Evolutionary conservation across 2,888 invertebrate species (phyloP).

Genomic region (Clivina fossor): DNA sequence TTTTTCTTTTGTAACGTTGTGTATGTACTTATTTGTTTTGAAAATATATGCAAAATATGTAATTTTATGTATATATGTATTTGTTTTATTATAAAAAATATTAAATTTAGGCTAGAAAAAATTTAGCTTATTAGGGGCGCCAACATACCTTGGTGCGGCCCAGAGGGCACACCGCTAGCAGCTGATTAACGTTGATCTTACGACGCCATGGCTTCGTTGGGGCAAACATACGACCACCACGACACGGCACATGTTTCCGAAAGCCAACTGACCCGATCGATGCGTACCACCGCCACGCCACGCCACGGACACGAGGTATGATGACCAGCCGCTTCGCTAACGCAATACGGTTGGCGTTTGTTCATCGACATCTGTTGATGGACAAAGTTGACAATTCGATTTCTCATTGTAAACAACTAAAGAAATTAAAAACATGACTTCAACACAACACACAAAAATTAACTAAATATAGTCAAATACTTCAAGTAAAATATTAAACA

Average conservation of each 20-base stretch:
- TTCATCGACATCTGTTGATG: slow-evolving; percentile 97
- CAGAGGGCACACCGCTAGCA: slow-evolving; percentile 93
- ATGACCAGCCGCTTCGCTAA: slow-evolving; percentile 96
- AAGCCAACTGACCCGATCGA: slow-evolving; percentile 99
- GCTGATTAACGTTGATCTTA: slow-evolving; percentile 96
- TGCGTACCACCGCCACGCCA: slow-evolving; percentile 99
- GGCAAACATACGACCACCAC: slow-evolving; percentile 99
- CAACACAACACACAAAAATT: no score
- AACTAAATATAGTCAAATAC: no score
- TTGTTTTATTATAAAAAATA: no score
- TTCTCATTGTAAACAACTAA: no score
- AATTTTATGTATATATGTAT: no score
- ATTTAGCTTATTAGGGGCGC: no score
- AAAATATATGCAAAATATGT: no score
- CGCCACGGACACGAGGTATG: slow-evolving; percentile 99
- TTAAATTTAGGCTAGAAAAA: no score
- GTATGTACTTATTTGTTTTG: no score
- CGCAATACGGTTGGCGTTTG: slow-evolving; percentile 94
- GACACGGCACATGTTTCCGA: slow-evolving; percentile 99
- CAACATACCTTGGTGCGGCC: slow-evolving; percentile 97
- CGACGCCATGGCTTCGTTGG: slow-evolving; percentile 97
- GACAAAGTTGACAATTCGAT: slow-evolving; percentile 91
- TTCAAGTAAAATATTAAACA: no score
- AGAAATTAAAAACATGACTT: no score
- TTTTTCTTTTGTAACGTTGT: no score